phyloP scores from a whole-genome alignment of 1,140 invertebrate species.

The Myzus persicae region DNA sequence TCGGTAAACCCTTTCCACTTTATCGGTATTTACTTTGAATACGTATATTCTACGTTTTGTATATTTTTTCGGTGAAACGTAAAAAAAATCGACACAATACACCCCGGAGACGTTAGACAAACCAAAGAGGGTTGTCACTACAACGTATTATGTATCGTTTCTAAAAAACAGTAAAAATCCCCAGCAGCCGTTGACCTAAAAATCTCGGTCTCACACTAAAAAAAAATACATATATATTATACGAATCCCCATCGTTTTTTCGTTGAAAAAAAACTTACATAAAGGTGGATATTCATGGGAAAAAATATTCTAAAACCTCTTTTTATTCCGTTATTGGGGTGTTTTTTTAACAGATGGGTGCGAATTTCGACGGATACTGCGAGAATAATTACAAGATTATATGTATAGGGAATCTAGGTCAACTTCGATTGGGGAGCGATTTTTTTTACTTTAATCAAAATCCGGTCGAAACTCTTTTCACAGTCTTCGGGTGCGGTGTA shows the following conservation, averaged over 20 bases:
- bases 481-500: background rate
- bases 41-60: background rate
- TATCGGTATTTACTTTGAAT: background rate
- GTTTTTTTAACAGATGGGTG: conserved; percentile 47
- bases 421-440: conserved; percentile 33
- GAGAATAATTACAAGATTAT: conserved; percentile 48
- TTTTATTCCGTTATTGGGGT: conserved; percentile 52
- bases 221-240: conserved; percentile 10
- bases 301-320: conserved; percentile 29
- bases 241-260: conserved; percentile 47
- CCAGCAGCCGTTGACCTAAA: conserved; percentile 40
- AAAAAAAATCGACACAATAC: conserved; percentile 45
- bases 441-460: conserved; percentile 36
- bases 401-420: conserved; percentile 39
- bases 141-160: conserved; percentile 38
- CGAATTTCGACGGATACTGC: conserved; percentile 40
- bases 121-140: conserved; percentile 54
- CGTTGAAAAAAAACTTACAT: conserved; percentile 34
- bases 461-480: conserved; percentile 45
- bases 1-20: conserved; percentile 41
- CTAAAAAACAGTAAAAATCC: conserved; percentile 48
- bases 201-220: conserved; percentile 49
- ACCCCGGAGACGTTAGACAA: conserved; percentile 32
- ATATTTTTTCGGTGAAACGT: conserved; percentile 10
- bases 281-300: conserved; percentile 52